Evolutionary conservation across 2,888 invertebrate genomes (phyloP), one percentile per base, ranked within the genome.

Genomic region (Lithophane semibrunnea): DNA sequence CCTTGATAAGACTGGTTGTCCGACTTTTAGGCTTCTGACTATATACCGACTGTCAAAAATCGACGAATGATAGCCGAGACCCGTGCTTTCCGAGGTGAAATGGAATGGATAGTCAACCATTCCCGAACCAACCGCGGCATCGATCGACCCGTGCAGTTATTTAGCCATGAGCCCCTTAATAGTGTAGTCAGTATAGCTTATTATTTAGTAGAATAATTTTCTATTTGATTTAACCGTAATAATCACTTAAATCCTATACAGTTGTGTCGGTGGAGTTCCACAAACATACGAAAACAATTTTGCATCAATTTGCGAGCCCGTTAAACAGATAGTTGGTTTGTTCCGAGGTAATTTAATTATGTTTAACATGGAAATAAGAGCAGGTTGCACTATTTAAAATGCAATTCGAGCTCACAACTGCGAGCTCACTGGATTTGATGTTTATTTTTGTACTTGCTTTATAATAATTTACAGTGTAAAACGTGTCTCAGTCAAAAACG

Each of bases 271-370:
- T 69, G 29, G 16, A 75, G 16, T 64, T 24, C 58, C 61, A 69
- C 52, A 69, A 75, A 77, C 29, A 80, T 73, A 75, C 54, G 60
- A 66, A 70, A 81, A 82, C 84, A 83, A 80, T 82, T 76, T 56
- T 44, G 37, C 80, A 80, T 73, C 83, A 77, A 77, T 83, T 83
- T 75, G 66, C 74, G 16, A 80, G n/a, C 65, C n/a, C 7, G 60
- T 77, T 80, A 69, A 77, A 70, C 83, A 69, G 83, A 81, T 73
- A 67, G 70, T 75, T 63, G 82, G 79, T 82, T 75, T 79, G 79
- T 82, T 70, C 37, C 37, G 70, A 75, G 82, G 75, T 84, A 84
- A 84, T 84, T 84, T 83, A 77, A 83, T 85, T 83, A 75, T 85
- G 76, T 75, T 85, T 66, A 75, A 83, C 83, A 83, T 75, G 75